These are phyloP conservation scores for Sebastes melanostomus DNA, from an alignment of 2,797 vertebrate species.

Conservation along the genomic window DNA sequence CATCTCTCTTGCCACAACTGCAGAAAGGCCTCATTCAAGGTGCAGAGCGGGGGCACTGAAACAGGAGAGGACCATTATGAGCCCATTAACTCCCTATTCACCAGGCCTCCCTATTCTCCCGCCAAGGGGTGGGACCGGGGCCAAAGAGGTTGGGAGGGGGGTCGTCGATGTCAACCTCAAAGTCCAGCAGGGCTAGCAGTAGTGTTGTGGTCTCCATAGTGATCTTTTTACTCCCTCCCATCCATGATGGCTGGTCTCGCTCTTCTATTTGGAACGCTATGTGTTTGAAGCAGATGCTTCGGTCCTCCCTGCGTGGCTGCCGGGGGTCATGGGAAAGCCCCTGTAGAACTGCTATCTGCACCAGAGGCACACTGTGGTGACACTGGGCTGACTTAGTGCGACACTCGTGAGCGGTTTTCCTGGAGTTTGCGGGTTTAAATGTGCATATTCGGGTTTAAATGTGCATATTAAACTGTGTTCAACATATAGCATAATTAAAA, in stretches of 20 bases:
- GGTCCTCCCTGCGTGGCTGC: constrained; percentile 45
- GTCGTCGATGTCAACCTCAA: constrained; percentile 63
- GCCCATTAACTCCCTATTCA: constrained; percentile 75
- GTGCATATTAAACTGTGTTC: neutral
- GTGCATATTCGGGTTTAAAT: neutral
- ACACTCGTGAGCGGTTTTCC: constrained; percentile 27
- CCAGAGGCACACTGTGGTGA: constrained; percentile 50
- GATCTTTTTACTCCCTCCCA: constrained; percentile 36
- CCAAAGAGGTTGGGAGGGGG: constrained; percentile 60
- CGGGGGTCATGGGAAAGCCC: constrained; percentile 80
- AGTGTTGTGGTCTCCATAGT: constrained; percentile 60
- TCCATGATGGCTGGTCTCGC: constrained; percentile 15
- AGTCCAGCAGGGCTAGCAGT: constrained; percentile 48
- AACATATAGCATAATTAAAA: neutral
- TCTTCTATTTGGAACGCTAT: constrained; percentile 8
- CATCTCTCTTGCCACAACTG: constrained; percentile 66
- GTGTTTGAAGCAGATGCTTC: constrained; percentile 59
- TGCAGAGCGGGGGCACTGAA: constrained; percentile 64
- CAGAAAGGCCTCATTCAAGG: constrained; percentile 76
- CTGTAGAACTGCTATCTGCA: constrained; percentile 57
- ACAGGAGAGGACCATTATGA: constrained; percentile 79
- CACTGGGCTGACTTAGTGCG: constrained; percentile 1
- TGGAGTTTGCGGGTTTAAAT: neutral
- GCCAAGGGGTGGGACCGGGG: constrained; percentile 54
- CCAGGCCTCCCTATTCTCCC: constrained; percentile 57